A percentile compares a stretch with the other conserved stretches of the same genome.
Evolutionary conservation across 2,797 vertebrate species (phyloP).

Genomic region (Phoeniculus purpureus): DNA sequence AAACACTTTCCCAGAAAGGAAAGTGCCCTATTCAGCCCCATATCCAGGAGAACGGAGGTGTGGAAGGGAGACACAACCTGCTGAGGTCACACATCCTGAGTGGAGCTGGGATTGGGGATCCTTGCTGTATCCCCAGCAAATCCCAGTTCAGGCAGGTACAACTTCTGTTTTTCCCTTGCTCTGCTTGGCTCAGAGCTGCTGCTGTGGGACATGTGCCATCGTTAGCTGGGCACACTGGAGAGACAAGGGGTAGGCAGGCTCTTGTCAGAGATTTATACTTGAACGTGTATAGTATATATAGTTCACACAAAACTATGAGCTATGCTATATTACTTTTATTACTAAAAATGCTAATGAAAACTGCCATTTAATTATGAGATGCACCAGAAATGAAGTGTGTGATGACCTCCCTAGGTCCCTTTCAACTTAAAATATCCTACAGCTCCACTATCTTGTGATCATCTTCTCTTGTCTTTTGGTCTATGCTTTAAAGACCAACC

Average conservation of each 20-base stretch:
- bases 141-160: neutral
- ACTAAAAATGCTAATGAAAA: neutral
- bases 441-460: neutral
- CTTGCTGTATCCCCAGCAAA: neutral
- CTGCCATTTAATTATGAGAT: neutral
- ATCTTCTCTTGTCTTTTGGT: neutral
- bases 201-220: neutral
- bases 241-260: neutral
- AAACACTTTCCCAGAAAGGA: neutral
- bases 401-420: neutral
- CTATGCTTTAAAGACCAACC: neutral
- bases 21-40: neutral
- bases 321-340: neutral
- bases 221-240: fast-evolving
- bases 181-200: neutral
- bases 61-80: neutral
- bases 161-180: neutral
- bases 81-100: neutral
- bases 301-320: neutral
- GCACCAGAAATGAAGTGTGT: neutral
- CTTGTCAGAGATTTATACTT: fast-evolving
- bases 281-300: neutral
- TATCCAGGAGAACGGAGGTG: neutral
- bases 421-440: neutral
- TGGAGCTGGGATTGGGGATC: fast-evolving